phyloP scores from a whole-genome alignment of 2,113 vertebrate species.

The Empidonax traillii region DNA sequence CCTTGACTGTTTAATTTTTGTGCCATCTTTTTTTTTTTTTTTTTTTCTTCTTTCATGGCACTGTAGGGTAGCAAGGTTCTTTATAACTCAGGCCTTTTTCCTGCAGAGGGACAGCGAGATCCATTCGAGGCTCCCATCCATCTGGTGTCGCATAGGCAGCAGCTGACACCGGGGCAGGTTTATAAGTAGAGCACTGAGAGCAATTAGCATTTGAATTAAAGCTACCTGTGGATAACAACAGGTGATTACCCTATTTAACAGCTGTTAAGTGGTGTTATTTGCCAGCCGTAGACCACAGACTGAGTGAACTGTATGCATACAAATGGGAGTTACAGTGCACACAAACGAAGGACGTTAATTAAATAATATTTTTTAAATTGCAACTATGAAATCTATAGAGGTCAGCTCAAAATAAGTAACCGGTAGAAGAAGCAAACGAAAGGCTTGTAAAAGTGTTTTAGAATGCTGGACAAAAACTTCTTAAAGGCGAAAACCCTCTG shows the following conservation, averaged over 20 bases:
- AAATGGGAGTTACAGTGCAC: slow-evolving; percentile 27
- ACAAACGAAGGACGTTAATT: slow-evolving; percentile 36
- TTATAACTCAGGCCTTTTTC: background rate
- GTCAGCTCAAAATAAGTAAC: too few relatives aligned
- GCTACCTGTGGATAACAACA: slow-evolving; percentile 73
- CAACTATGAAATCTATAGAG: background rate
- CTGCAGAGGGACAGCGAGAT: background rate
- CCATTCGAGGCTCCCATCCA: slow-evolving; percentile 27
- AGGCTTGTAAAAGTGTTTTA: background rate
- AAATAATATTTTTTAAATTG: background rate
- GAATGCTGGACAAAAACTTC: background rate
- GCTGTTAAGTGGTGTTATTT: slow-evolving; percentile 72
- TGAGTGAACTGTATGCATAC: slow-evolving; percentile 37
- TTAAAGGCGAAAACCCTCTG: background rate
- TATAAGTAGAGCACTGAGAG: slow-evolving; percentile 63
- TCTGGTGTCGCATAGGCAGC: slow-evolving; percentile 24
- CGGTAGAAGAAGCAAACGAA: background rate
- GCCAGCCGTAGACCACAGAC: slow-evolving; percentile 32
- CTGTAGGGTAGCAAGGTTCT: background rate
- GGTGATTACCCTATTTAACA: slow-evolving; percentile 72
- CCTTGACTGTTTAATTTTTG: background rate
- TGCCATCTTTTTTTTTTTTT: background rate
- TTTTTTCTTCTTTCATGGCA: background rate
- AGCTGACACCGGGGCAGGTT: slow-evolving; percentile 52
- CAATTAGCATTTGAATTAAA: slow-evolving; percentile 75